Percentiles rank a stretch among this genome's conserved stretches.
Conservation (phyloP, 1,140 invertebrate genomes). For the Pseudomyrmex pallidus region DNA sequence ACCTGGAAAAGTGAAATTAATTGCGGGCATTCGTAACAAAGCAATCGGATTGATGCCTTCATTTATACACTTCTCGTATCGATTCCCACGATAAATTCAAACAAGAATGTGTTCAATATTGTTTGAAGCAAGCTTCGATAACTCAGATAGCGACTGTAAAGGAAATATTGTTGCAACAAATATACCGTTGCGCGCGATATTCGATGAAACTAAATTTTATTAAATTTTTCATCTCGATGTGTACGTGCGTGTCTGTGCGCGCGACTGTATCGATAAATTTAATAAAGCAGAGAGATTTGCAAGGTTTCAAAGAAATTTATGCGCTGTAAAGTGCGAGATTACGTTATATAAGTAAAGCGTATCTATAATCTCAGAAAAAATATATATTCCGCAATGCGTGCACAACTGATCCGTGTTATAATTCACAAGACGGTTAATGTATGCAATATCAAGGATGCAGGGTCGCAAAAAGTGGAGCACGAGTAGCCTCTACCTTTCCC, state of each 20-base stretch:
- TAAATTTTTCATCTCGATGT: neutral
- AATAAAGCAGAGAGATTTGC: neutral
- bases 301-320: too few relatives aligned
- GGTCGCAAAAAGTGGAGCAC: slow-evolving; percentile 61
- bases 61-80: neutral
- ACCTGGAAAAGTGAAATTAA: slow-evolving; percentile 75
- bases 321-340: neutral
- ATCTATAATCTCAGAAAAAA: slow-evolving; percentile 17
- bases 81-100: neutral
- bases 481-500: slow-evolving; percentile 78
- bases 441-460: slow-evolving; percentile 6
- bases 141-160: neutral
- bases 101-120: slow-evolving; percentile 7
- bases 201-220: slow-evolving; percentile 6
- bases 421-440: slow-evolving; percentile 15
- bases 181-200: neutral
- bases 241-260: too few relatives aligned
- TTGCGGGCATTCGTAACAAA: neutral
- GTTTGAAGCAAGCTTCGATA: neutral
- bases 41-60: slow-evolving; percentile 18
- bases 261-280: neutral
- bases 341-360: neutral
- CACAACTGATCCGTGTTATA: too few relatives aligned
- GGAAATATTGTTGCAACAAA: neutral
- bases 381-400: neutral